phyloP scores from a whole-genome alignment of 2,888 invertebrate species.

The Eupithecia subumbrata region DNA sequence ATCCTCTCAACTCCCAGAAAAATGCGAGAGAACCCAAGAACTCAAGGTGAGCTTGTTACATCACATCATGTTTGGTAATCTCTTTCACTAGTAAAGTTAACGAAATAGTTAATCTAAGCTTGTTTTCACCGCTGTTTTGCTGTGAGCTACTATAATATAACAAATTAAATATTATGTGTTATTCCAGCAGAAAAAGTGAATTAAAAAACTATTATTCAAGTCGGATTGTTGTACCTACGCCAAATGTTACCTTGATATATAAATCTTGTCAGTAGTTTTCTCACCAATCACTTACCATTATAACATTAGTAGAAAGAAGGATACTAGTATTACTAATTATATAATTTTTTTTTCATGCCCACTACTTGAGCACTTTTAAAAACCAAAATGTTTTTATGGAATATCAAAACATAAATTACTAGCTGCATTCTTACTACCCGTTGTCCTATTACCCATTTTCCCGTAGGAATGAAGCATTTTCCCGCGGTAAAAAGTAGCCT shows the following conservation, averaged over 20 bases:
- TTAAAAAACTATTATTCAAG: too few species aligned
- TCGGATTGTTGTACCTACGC: not conserved
- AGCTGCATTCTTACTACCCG: too few species aligned
- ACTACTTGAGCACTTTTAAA: too few species aligned
- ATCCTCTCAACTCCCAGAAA: not conserved
- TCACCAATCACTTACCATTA: not conserved
- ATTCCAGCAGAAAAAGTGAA: not conserved
- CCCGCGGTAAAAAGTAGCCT: too few species aligned
- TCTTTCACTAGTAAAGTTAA: not conserved
- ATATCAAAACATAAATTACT: too few species aligned
- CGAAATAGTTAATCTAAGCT: too few species aligned
- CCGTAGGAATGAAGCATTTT: too few species aligned
- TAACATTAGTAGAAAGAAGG: not conserved
- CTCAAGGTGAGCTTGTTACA: not conserved
- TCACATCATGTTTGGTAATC: not conserved
- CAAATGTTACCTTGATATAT: not conserved
- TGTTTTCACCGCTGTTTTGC: too few species aligned
- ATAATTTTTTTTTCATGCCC: too few species aligned
- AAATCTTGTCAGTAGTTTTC: not conserved
- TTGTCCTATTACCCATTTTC: too few species aligned
- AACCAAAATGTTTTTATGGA: too few species aligned
- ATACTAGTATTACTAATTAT: not conserved
- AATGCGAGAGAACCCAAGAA: slow-evolving; percentile 7
- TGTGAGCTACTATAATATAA: too few species aligned
- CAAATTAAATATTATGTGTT: not conserved